Base-by-base conservation (phyloP, 2,797 vertebrate species). In the Muraenolepis orangiensis region DNA sequence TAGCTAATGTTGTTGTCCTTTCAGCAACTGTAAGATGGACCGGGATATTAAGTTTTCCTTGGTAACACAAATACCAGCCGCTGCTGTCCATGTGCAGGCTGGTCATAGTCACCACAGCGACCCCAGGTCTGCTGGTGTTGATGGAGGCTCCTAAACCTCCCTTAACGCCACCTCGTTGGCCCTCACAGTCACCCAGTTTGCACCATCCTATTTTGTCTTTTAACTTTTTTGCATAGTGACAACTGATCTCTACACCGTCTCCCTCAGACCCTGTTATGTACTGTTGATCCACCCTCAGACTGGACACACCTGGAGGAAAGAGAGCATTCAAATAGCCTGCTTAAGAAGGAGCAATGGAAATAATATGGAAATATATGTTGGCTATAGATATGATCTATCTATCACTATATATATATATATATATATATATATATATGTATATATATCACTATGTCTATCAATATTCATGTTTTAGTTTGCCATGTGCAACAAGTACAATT, bases 1-100 rank as follows among this genome's bases (percentile, higher is more conserved):
- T 69, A n/a, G 72, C 16, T 31, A 12, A 66, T 23, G 42, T 38
- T 0, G 7, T 66, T 64, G 31, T 0, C 12, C 30, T 64, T 3
- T 70, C 32, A 13, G 5, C 46, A 28, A 86, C 34, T 34, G 0
- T 75, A 10, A 88, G 1, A 74, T 86, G 2, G 4, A 88, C 79
- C 16, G 87, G 86, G 78, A 90, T 86, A 80, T 88, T 81, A 2
- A 76, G 32, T 29, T 70, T n/a, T 78, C 72, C 79, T 4, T 16
- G 40, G 1, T 0, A 12, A 76, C 83, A 87, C 2, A 1, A 74
- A 42, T 89, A 88, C 89, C 88, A 89, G 10, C 86, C 83, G 1
- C 78, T 80, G 80, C 42, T 79, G 36, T 77, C 0, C 0, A 0
- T 40, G 1, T 0, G 78, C 67, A 88, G 72, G 36, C 0, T 68